A percentile compares a stretch with the other conserved stretches of the same genome.
These are phyloP conservation scores for Timema cristinae DNA, from an alignment of 2,888 invertebrate genomes.

Conservation along the genomic window DNA sequence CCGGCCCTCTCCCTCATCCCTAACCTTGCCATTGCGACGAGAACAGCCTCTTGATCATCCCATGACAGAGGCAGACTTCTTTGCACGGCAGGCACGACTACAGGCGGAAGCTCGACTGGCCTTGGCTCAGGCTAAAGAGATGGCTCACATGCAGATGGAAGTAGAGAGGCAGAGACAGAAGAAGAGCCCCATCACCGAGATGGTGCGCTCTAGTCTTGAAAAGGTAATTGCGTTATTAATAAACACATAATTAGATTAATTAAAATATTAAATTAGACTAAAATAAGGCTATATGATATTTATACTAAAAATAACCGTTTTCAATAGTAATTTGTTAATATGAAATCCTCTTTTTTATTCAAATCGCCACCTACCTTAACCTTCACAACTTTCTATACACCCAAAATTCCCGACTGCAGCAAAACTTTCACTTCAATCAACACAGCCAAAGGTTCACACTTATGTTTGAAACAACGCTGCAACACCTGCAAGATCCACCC, in stretches of 20 bases:
- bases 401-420: too few species aligned
- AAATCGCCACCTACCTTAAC: too few species aligned
- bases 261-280: too few species aligned
- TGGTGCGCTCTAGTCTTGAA: constrained; percentile 73
- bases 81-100: constrained; percentile 72
- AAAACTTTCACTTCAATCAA: too few species aligned
- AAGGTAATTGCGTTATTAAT: constrained; percentile 49
- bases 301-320: not conserved
- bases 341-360: too few species aligned
- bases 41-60: constrained; percentile 37
- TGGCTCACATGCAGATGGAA: constrained; percentile 90
- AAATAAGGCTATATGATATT: not conserved
- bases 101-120: constrained; percentile 86
- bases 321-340: too few species aligned
- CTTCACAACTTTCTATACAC: too few species aligned
- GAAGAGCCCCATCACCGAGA: constrained; percentile 79
- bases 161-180: constrained; percentile 67
- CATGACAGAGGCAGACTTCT: constrained; percentile 70
- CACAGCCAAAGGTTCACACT: too few species aligned
- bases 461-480: too few species aligned
- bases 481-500: too few species aligned
- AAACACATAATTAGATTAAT: too few species aligned
- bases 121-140: constrained; percentile 83
- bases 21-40: constrained; percentile 28
- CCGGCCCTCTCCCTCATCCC: constrained; percentile 27